These are phyloP conservation scores for Brachyistius frenatus DNA, from an alignment of 2,113 vertebrate genomes.

Conservation along the genomic window DNA sequence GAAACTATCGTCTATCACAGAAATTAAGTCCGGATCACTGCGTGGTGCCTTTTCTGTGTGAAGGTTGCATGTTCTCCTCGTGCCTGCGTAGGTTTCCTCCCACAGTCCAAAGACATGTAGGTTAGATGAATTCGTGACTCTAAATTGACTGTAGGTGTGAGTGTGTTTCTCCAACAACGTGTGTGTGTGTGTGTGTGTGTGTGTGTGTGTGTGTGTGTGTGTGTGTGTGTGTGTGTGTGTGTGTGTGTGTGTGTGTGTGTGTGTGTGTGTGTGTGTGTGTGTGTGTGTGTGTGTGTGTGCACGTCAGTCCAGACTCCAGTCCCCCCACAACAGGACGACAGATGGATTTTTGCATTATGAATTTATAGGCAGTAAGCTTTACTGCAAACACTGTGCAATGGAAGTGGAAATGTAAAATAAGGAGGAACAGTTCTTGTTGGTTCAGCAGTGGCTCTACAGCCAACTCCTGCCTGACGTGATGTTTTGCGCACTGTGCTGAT, in stretches of 20 bases:
- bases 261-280: too few species aligned
- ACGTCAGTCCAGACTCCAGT: too few species aligned
- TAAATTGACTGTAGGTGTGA: constrained; percentile 43
- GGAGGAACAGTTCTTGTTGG: neutral
- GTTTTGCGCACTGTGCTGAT: neutral
- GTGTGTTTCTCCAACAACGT: too few species aligned
- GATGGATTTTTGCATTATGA: neutral
- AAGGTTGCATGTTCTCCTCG: too few species aligned
- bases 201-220: too few species aligned
- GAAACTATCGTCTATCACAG: neutral
- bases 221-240: too few species aligned
- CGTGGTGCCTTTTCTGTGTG: neutral
- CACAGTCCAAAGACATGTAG: constrained; percentile 30
- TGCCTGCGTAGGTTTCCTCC: constrained; percentile 58
- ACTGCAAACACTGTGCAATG: too few species aligned
- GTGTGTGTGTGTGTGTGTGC: too few species aligned
- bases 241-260: too few species aligned
- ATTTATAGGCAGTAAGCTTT: neutral
- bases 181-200: too few species aligned
- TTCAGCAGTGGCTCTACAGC: neutral
- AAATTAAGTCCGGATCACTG: constrained; percentile 2
- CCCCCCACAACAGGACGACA: too few species aligned
- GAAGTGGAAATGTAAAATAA: neutral
- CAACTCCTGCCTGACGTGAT: neutral
- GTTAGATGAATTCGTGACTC: constrained; percentile 52